Conservation (phyloP, 1,140 invertebrate species). For the Zaprionus tsacasi region DNA sequence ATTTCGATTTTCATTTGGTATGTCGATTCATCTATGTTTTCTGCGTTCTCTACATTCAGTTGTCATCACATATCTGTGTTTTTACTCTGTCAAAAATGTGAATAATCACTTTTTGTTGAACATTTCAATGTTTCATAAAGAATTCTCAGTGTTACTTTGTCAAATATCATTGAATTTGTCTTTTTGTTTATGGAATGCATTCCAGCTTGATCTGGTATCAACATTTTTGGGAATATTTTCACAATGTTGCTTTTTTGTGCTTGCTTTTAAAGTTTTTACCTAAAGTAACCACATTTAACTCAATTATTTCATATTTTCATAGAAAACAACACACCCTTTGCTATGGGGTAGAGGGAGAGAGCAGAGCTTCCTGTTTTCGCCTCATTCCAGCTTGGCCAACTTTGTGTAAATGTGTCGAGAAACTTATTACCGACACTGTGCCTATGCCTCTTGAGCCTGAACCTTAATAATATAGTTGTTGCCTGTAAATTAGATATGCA, state of each 20-base stretch:
- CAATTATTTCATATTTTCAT: not conserved
- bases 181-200: not conserved
- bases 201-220: too few species aligned
- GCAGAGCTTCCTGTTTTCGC: not conserved
- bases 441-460: slow-evolving; percentile 4
- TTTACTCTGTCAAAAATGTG: not conserved
- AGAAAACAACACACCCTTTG: not conserved
- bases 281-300: not conserved
- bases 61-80: not conserved
- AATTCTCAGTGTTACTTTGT: not conserved
- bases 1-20: not conserved
- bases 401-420: not conserved
- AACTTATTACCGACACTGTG: slow-evolving; percentile 5
- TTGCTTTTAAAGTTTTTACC: not conserved
- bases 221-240: too few species aligned
- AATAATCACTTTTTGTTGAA: not conserved
- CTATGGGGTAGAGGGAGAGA: not conserved
- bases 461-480: slow-evolving; percentile 21
- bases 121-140: not conserved
- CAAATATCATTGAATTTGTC: not conserved
- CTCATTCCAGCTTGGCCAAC: not conserved
- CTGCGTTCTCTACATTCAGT: not conserved
- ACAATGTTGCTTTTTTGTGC: too few species aligned
- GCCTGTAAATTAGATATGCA: slow-evolving; percentile 62
- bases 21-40: not conserved